These are phyloP conservation scores for Prionailurus bengalensis DNA, from an alignment of 2,113 vertebrate genomes.

Conservation along the genomic window DNA sequence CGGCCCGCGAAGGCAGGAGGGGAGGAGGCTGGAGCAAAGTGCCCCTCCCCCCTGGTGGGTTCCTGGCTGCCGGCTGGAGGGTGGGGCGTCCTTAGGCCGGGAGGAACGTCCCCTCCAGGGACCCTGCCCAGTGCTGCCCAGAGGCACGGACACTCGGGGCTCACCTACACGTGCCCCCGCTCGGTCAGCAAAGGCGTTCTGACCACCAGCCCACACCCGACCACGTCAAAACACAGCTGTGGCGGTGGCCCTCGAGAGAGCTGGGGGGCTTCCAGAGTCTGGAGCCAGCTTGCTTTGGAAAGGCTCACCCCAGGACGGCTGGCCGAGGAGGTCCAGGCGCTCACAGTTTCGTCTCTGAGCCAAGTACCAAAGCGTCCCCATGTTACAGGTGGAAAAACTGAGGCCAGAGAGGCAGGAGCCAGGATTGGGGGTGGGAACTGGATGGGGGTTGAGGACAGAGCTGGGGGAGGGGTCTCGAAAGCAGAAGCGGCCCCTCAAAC, in stretches of 20 bases:
- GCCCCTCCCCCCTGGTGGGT: neutral
- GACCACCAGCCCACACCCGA: neutral
- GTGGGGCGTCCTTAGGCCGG: neutral
- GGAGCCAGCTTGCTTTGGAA: neutral
- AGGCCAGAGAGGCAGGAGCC: neutral
- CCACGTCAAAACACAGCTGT: rapidly evolving
- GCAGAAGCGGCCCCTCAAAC: neutral
- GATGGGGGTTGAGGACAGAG: neutral
- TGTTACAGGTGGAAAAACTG: neutral
- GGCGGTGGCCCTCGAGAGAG: neutral
- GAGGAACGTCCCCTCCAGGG: neutral
- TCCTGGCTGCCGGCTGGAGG: neutral
- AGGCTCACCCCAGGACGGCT: no score
- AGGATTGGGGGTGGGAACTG: no score
- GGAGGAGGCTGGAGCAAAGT: no score
- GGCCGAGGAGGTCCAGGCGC: neutral
- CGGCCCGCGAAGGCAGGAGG: no score
- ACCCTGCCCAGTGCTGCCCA: neutral
- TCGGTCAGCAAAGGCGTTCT: neutral
- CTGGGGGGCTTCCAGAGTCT: neutral
- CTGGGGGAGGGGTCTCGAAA: neutral
- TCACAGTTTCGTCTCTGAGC: no score
- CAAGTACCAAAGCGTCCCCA: neutral
- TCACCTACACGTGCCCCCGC: no score
- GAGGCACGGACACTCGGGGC: neutral